phyloP scores from a whole-genome alignment of 2,888 invertebrate species.

The Argyresthia goedartella region DNA sequence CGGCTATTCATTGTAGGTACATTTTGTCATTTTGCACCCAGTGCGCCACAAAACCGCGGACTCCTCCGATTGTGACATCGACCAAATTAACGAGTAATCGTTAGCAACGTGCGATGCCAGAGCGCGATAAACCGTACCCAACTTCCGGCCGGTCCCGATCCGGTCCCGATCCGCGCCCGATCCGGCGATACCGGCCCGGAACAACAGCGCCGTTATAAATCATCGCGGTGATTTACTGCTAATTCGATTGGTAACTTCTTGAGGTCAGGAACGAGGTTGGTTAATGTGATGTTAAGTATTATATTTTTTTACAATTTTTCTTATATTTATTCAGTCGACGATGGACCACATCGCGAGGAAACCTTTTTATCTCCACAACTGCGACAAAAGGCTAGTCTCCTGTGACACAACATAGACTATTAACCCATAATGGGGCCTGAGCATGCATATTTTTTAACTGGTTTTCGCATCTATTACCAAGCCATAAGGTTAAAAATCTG shows the following conservation, averaged over 20 bases:
- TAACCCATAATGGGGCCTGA: no score
- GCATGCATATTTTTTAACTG: no score
- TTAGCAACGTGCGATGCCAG: slow-evolving; percentile 44
- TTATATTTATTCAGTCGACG: no score
- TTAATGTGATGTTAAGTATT: not conserved
- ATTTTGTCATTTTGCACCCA: not conserved
- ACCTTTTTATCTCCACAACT: no score
- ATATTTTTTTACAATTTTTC: not conserved
- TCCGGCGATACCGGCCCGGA: slow-evolving; percentile 4
- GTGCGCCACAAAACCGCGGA: no score
- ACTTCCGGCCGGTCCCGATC: slow-evolving; percentile 22
- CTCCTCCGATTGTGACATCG: slow-evolving; percentile 8
- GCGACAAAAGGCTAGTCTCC: no score
- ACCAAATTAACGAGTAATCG: slow-evolving; percentile 49
- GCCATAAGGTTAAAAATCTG: no score
- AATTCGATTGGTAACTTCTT: slow-evolving; percentile 11
- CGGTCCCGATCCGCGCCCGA: slow-evolving; percentile 6
- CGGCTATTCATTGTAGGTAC: no score
- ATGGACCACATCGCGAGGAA: no score
- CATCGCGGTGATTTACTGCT: slow-evolving; percentile 15
- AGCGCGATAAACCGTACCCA: slow-evolving; percentile 31
- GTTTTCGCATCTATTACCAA: no score
- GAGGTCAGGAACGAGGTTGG: slow-evolving; percentile 16
- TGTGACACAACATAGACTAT: no score
- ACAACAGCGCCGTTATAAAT: slow-evolving; percentile 22